Evolutionary conservation across 2,113 vertebrate species (phyloP), one percentile per base, ranked within the genome.

Genomic region (Epinephelus lanceolatus): DNA sequence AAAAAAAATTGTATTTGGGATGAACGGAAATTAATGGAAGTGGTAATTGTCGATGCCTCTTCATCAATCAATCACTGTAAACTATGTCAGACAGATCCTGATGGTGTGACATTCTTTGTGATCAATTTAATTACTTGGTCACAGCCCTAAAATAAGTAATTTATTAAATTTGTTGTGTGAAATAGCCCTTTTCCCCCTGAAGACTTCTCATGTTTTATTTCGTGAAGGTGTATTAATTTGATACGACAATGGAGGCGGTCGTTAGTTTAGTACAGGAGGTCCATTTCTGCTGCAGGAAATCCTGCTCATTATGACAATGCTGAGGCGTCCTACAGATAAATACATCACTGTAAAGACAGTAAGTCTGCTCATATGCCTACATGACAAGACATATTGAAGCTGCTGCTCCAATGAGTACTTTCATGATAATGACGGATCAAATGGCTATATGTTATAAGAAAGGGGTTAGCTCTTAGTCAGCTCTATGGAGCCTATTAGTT

Each of bases 131-230:
- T 47, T 27, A 45, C 37, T 21, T 9, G 11, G 56, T 73, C 56
- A 30, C 23, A 27, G 40, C 13, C 40, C 59, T 25, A 30, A 30
- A 47, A 25, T 47, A 66, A 45, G 42, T 4, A 17, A 15, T 9
- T 60, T 3, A 27, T 51, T 51, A 51, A 6, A 51, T n/a, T 42
- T 42, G 40, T 10, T 10, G 45, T 21, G 5, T n/a, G 51, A 21
- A 30, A 25, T n/a, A 33, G 37, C 33, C 56, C 12, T 18, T 30
- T 51, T 74, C 27, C 27, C 23, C n/a, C 27, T 12, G 2, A 62
- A 52, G 71, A 37, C 59, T 10, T 62, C 27, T 52, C 21, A 14
- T 45, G 56, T 47, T 62, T 62, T 61, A 62, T 74, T 62, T 62
- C 25, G 23, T 14, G 15, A 75, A 40, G 21, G 47, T 62, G 21